phyloP scores from a whole-genome alignment of 2,113 vertebrate genomes.

The Eudorcas thomsonii region DNA sequence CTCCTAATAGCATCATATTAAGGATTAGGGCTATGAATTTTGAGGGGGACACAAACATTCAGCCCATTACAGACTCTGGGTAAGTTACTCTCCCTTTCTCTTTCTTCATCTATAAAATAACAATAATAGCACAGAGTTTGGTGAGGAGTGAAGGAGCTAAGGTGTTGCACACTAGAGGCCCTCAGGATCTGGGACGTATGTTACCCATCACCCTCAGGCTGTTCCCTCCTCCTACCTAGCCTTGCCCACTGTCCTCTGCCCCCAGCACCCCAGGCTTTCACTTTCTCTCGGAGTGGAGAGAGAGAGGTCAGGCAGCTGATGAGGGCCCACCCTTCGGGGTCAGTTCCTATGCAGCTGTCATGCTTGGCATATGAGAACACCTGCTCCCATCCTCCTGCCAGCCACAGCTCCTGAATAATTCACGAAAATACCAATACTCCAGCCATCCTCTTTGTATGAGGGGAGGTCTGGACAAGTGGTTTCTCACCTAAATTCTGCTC shows the following conservation, averaged over 20 bases:
- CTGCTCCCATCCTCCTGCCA: neutral
- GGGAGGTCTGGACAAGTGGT: neutral
- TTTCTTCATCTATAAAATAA: neutral
- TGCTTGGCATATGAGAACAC: slow-evolving; percentile 19
- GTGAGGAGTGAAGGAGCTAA: neutral
- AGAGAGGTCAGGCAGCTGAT: slow-evolving; percentile 34
- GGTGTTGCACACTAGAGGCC: neutral
- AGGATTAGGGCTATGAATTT: neutral
- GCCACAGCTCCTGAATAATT: slow-evolving; percentile 4
- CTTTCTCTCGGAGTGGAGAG: neutral
- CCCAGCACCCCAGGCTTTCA: neutral
- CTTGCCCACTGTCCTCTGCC: neutral
- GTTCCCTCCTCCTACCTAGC: neutral
- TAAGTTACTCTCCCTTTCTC: neutral
- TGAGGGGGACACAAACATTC: neutral
- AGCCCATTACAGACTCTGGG: neutral
- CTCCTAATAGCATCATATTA: neutral
- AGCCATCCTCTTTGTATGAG: neutral
- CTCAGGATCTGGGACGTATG: neutral
- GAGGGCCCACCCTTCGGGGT: neutral
- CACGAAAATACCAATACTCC: neutral
- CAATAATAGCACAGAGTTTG: neutral
- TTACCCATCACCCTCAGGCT: neutral
- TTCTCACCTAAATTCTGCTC: neutral
- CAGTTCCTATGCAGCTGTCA: slow-evolving; percentile 42